Conservation (phyloP, 2,797 vertebrate species). For the Poeciliopsis turneri region DNA sequence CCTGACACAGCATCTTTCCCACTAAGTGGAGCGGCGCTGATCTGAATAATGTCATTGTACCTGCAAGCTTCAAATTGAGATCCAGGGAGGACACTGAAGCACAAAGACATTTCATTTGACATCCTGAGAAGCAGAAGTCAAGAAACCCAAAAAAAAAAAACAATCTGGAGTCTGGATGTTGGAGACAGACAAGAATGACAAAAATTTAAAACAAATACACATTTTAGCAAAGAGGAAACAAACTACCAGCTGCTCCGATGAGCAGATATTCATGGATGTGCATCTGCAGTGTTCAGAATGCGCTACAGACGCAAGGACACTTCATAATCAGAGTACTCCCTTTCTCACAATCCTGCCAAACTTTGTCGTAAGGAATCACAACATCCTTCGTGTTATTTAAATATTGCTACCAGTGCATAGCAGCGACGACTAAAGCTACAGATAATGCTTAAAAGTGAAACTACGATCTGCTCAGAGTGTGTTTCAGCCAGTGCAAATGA, state of each 20-base stretch:
- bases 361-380: slow-evolving; percentile 17
- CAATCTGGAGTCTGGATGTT: not conserved
- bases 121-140: not conserved
- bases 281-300: slow-evolving; percentile 4
- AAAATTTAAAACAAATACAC: not conserved
- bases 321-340: slow-evolving; percentile 27
- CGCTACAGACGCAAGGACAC: not conserved
- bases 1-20: not conserved
- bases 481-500: not conserved
- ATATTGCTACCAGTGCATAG: not conserved
- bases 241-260: not conserved
- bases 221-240: not conserved
- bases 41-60: not conserved
- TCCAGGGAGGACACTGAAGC: not conserved
- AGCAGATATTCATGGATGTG: not conserved
- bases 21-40: not conserved
- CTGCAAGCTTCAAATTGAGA: not conserved
- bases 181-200: not conserved
- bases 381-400: slow-evolving; percentile 11
- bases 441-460: not conserved
- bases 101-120: not conserved
- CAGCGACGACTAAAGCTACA: not conserved
- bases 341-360: slow-evolving; percentile 7
- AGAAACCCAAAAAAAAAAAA: not conserved
- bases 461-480: not conserved